Percentiles rank a stretch among this genome's conserved stretches.
These are phyloP conservation scores for Cryptomyrus ogoouensis DNA, from an alignment of 2,113 vertebrate genomes.

Conservation along the genomic window DNA sequence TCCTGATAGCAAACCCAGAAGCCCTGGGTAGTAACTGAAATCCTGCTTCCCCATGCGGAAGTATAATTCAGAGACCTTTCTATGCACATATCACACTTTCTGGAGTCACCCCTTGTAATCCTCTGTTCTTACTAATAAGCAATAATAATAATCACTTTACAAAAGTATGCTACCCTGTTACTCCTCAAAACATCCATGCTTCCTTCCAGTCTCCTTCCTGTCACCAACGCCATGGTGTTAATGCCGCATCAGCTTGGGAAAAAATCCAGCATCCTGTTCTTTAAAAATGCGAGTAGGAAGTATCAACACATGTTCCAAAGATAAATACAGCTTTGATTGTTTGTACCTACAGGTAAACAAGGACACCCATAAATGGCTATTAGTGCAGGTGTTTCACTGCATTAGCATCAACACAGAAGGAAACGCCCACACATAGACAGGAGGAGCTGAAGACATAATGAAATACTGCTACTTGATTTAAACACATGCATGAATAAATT, in stretches of 20 bases:
- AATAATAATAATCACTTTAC: background rate
- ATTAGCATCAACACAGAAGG: background rate
- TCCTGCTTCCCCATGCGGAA: constrained; percentile 21
- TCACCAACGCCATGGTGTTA: background rate
- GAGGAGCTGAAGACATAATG: background rate
- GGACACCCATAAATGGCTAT: background rate
- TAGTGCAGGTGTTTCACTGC: background rate
- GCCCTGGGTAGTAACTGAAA: constrained; percentile 28
- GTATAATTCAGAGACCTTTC: background rate
- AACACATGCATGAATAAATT: background rate
- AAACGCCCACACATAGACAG: background rate
- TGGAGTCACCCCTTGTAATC: background rate
- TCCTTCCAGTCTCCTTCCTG: background rate
- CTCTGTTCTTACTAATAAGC: background rate
- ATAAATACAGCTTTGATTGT: constrained; percentile 8
- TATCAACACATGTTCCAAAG: background rate
- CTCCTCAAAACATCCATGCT: background rate
- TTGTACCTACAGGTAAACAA: background rate
- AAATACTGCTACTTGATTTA: background rate
- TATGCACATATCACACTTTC: background rate
- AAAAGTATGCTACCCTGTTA: background rate
- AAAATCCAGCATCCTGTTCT: background rate
- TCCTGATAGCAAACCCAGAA: constrained; percentile 35
- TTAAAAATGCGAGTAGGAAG: background rate
- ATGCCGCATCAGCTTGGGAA: background rate